Conservation (phyloP, 1,140 invertebrate genomes). For the Halictus rubicundus region DNA sequence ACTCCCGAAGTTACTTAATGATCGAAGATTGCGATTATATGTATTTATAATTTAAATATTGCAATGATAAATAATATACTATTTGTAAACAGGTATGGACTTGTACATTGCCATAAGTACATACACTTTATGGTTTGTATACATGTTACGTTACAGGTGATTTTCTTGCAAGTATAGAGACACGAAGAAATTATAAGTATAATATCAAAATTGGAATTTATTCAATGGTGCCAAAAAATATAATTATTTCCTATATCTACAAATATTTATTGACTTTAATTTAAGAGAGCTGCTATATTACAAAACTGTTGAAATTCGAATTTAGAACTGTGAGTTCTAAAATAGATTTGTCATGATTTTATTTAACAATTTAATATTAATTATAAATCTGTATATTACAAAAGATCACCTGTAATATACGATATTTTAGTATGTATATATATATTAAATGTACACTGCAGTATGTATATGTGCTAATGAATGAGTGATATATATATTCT, state of each 20-base stretch:
- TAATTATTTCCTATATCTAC: background rate
- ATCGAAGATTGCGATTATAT: constrained; percentile 11
- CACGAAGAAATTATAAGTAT: background rate
- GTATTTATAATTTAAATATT: constrained; percentile 29
- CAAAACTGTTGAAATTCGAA: background rate
- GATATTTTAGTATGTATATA: constrained; percentile 43
- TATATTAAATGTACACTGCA: constrained; percentile 30
- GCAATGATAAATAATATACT: constrained; percentile 24
- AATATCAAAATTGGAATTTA: constrained; percentile 23
- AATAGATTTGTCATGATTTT: background rate
- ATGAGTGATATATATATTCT: constrained; percentile 35
- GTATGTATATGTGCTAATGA: constrained; percentile 30
- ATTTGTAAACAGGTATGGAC: constrained; percentile 31
- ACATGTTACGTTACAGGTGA: constrained; percentile 34
- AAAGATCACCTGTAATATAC: constrained; percentile 46
- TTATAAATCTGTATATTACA: constrained; percentile 21
- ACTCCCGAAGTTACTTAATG: constrained; percentile 37
- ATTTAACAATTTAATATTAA: constrained; percentile 22
- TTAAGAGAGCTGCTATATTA: background rate
- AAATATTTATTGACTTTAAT: constrained; percentile 2
- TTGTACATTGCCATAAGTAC: constrained; percentile 23
- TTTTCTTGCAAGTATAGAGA: constrained; percentile 21
- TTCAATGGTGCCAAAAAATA: constrained; percentile 52
- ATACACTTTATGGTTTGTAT: constrained; percentile 11
- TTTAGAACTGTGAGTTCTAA: background rate